Conservation (phyloP, 1,140 invertebrate genomes). For the Solenopsis invicta region DNA sequence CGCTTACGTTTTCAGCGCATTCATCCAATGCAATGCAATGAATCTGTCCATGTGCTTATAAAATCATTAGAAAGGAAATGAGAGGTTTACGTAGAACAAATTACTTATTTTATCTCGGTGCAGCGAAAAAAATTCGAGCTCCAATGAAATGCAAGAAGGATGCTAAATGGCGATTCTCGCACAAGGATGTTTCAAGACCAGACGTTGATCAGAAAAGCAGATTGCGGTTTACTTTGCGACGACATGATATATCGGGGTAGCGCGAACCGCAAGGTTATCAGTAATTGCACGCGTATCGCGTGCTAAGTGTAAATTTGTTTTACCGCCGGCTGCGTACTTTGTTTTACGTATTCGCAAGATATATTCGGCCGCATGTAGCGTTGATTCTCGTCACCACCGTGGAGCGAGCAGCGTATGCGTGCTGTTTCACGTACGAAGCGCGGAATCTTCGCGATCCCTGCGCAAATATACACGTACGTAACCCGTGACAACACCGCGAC, state of each 20-base stretch:
- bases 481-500: background rate
- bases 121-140: background rate
- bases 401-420: background rate
- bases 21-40: background rate
- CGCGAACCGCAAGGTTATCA: constrained; percentile 9
- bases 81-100: background rate
- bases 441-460: background rate
- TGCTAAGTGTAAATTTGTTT: constrained; percentile 43
- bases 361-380: background rate
- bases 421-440: background rate
- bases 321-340: background rate
- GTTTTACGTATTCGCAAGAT: constrained; percentile 21
- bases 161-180: background rate
- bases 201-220: background rate
- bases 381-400: background rate
- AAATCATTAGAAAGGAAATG: background rate
- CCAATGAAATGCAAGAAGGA: background rate
- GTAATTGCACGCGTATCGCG: constrained; percentile 35
- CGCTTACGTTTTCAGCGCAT: background rate
- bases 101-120: background rate
- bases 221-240: constrained; percentile 7
- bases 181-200: background rate
- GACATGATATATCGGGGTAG: constrained; percentile 28
- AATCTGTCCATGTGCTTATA: background rate
- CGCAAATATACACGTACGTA: background rate